phyloP scores from a whole-genome alignment of 2,113 vertebrate species.

The Pseudois nayaur region DNA sequence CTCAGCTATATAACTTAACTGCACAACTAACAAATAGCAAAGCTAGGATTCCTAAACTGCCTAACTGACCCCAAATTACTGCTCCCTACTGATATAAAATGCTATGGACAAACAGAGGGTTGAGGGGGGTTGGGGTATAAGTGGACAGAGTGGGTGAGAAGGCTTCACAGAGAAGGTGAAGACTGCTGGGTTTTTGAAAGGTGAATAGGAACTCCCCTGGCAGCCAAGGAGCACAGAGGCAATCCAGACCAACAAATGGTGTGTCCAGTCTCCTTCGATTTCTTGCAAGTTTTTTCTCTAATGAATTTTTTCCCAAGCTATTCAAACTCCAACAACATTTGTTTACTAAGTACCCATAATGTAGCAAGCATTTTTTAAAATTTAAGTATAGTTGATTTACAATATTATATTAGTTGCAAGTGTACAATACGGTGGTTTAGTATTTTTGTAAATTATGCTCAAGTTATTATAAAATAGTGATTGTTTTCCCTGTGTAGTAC shows the following conservation, averaged over 20 bases:
- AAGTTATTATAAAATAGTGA: neutral
- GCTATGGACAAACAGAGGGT: neutral
- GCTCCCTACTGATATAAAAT: neutral
- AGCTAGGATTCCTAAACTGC: neutral
- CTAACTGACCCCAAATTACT: neutral
- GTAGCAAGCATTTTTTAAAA: neutral
- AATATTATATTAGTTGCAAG: neutral
- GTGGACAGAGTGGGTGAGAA: neutral
- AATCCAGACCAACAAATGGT: neutral
- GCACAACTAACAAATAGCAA: neutral
- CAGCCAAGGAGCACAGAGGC: neutral
- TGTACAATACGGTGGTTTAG: neutral
- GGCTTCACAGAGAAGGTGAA: neutral
- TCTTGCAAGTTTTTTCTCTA: neutral
- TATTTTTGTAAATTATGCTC: neutral
- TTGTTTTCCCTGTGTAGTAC: neutral
- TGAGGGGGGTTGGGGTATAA: neutral
- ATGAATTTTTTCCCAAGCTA: neutral
- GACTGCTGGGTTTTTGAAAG: neutral
- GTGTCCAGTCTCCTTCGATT: neutral
- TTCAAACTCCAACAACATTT: neutral
- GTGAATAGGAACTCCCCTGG: neutral
- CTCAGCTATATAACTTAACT: neutral
- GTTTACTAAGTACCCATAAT: neutral
- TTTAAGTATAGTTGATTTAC: neutral